A percentile compares a stretch with the other conserved stretches of the same genome.
Evolutionary conservation across 1,140 invertebrate species (phyloP).

Genomic region (Andricus grossulariae): DNA sequence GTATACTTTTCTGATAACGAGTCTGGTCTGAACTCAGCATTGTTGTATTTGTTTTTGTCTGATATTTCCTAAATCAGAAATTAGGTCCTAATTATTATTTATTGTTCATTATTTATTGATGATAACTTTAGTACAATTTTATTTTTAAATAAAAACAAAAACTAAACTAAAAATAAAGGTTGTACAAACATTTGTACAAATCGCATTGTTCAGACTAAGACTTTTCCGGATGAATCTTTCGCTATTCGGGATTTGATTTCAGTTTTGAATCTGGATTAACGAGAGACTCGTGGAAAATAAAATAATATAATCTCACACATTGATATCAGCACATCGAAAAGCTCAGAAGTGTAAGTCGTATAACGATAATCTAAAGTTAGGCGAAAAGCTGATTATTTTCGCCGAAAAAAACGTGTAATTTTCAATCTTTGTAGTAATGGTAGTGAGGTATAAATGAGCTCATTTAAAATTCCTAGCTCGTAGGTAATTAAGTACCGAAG

Average conservation of each 20-base stretch:
- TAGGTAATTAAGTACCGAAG: neutral
- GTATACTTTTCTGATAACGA: slow-evolving; percentile 8
- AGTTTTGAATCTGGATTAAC: neutral
- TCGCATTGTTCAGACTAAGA: neutral
- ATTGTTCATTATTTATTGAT: no score
- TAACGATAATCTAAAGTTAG: neutral
- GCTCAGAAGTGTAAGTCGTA: slow-evolving; percentile 11
- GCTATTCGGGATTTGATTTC: neutral
- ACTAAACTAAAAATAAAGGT: neutral
- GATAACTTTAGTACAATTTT: no score
- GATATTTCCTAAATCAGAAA: no score
- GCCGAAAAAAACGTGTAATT: slow-evolving; percentile 2
- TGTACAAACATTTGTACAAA: neutral
- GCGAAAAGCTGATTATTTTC: slow-evolving; percentile 1
- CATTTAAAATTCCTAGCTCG: slow-evolving; percentile 3
- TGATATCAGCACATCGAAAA: slow-evolving; percentile 23
- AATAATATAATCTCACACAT: slow-evolving; percentile 6
- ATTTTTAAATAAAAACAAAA: neutral
- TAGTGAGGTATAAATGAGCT: slow-evolving; percentile 12
- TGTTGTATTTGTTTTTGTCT: neutral
- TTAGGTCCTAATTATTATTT: no score
- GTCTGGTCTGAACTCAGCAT: neutral
- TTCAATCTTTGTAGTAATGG: neutral
- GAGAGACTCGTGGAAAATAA: neutral
- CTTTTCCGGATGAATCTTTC: neutral